phyloP scores from a whole-genome alignment of 2,797 vertebrate genomes.

The Sebastes iracundus region DNA sequence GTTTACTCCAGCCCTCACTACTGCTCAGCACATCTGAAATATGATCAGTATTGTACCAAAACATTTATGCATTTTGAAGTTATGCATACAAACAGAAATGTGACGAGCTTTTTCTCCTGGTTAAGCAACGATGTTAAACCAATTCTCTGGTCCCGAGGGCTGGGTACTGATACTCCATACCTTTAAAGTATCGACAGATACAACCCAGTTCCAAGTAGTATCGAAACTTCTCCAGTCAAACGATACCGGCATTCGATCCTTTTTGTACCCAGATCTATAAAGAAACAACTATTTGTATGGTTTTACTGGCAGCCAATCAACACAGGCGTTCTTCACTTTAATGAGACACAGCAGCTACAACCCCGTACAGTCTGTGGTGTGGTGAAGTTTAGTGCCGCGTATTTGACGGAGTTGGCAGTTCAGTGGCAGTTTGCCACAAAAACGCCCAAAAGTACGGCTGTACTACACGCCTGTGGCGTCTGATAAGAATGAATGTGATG shows the following conservation, averaged over 20 bases:
- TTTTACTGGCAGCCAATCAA: not conserved
- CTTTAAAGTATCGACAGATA: not conserved
- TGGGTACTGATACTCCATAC: not conserved
- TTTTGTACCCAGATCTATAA: not conserved
- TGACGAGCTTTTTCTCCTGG: not conserved
- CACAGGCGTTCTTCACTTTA: not conserved
- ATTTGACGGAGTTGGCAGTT: not conserved
- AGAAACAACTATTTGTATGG: not conserved
- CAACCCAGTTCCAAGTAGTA: not conserved
- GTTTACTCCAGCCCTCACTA: not conserved
- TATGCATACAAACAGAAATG: not conserved
- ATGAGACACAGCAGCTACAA: not conserved
- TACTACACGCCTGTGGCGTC: too few species aligned
- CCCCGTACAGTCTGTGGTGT: not conserved
- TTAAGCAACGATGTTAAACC: not conserved
- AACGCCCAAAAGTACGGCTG: too few species aligned
- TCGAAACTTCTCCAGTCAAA: not conserved
- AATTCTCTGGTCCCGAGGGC: not conserved
- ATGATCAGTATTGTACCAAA: not conserved
- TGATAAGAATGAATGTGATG: too few species aligned
- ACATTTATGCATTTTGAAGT: not conserved
- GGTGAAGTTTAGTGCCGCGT: too few species aligned
- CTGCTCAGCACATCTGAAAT: constrained; percentile 2
- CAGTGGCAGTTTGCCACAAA: too few species aligned
- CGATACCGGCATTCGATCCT: not conserved